Conservation (phyloP, 1,140 invertebrate genomes). For the Bradysia coprophila region DNA sequence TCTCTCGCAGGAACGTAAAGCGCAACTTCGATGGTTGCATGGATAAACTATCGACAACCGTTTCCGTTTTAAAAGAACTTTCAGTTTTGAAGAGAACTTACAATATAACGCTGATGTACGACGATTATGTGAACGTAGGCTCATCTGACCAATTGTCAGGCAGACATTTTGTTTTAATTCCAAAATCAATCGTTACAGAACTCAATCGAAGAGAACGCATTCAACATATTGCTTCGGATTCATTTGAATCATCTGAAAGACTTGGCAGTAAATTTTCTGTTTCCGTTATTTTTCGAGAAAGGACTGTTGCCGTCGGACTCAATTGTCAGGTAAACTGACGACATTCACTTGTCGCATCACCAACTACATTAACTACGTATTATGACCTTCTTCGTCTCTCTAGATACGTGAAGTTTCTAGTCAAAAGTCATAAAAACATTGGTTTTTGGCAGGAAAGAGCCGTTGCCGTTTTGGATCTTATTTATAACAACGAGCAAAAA, state of each 20-base stretch:
- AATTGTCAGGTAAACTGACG: conserved; percentile 14
- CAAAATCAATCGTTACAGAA: conserved; percentile 5
- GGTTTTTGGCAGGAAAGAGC: conserved; percentile 18
- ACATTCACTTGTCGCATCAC: too few relatives aligned
- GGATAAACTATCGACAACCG: conserved; percentile 13
- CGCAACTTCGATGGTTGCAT: conserved; percentile 17
- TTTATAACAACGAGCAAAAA: conserved; percentile 20
- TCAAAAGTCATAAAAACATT: conserved; percentile 11
- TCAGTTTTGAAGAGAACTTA: conserved; percentile 18
- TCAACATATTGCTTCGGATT: conserved; percentile 17
- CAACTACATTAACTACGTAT: too few relatives aligned
- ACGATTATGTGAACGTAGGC: neutral
- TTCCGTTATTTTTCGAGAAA: conserved; percentile 20
- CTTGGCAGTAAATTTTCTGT: conserved; percentile 17
- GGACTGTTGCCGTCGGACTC: conserved; percentile 13
- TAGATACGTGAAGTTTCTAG: conserved; percentile 13
- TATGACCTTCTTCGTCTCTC: neutral
- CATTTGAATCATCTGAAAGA: conserved; percentile 16
- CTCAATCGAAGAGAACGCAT: conserved; percentile 17
- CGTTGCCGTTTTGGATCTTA: conserved; percentile 14
- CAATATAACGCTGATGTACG: neutral
- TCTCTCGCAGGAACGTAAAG: conserved; percentile 10
- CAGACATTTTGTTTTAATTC: neutral
- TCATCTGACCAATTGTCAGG: neutral
- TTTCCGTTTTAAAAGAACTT: conserved; percentile 17